Conservation (phyloP, 2,888 invertebrate species). For the Sminthurides aquaticus region DNA sequence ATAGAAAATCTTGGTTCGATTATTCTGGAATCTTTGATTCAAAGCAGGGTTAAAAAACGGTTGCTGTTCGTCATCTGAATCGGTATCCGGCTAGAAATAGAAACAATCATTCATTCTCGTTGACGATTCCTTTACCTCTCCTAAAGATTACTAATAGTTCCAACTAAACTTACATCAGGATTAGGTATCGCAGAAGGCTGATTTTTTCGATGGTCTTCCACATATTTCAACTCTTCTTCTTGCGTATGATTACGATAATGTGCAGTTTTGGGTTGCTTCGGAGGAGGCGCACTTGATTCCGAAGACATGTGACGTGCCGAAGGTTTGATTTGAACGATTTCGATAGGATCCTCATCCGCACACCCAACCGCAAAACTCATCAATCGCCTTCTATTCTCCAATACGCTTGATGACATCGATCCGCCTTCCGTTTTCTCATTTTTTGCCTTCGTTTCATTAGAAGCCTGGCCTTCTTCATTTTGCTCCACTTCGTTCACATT, state of each 20-base stretch:
- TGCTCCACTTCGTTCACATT: background rate
- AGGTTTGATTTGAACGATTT: conserved; percentile 11
- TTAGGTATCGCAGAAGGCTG: conserved; percentile 22
- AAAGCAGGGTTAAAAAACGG: background rate
- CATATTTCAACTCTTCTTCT: conserved; percentile 32
- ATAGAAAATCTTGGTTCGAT: conserved; percentile 16
- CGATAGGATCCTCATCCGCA: background rate
- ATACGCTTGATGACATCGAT: background rate
- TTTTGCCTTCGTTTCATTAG: background rate
- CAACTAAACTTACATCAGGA: conserved; percentile 11
- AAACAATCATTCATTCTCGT: too few relatives aligned
- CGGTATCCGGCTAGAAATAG: conserved; percentile 15
- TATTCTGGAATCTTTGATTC: conserved; percentile 4
- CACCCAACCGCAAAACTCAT: background rate
- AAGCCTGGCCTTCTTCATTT: background rate
- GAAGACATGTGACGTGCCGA: background rate
- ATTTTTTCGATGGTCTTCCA: conserved; percentile 8
- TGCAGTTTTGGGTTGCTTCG: conserved; percentile 30
- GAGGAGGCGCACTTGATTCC: conserved; percentile 14
- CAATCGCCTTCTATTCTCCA: conserved; percentile 3
- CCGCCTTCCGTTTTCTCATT: background rate
- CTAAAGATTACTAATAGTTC: background rate
- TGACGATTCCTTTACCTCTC: too few relatives aligned
- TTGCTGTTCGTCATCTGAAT: conserved; percentile 20
- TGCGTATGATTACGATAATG: conserved; percentile 29